Conservation (phyloP, 2,113 vertebrate species). For the Chaenocephalus aceratus region DNA sequence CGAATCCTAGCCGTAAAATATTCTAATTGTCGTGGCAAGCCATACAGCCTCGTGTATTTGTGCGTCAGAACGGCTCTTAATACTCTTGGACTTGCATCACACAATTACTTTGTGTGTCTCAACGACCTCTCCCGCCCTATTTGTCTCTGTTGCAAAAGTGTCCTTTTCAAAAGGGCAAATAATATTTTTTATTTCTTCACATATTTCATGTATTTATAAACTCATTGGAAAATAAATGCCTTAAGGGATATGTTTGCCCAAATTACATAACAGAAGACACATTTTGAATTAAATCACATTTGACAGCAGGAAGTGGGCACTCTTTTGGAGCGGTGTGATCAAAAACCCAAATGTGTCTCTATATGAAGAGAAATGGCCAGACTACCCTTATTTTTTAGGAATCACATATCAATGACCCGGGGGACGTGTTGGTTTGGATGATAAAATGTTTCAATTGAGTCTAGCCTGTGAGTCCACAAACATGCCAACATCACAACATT, state of each 20-base stretch:
- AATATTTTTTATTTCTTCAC: background rate
- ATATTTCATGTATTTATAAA: slow-evolving; percentile 17
- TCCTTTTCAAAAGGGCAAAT: slow-evolving; percentile 46
- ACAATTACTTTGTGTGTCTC: background rate
- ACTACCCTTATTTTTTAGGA: slow-evolving; percentile 11
- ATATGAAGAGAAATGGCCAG: background rate
- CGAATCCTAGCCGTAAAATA: too few relatives aligned
- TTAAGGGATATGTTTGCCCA: background rate
- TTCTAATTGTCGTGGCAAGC: too few relatives aligned
- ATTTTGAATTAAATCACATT: background rate
- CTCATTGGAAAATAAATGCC: background rate
- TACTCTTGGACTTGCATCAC: background rate
- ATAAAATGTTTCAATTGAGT: slow-evolving; percentile 8
- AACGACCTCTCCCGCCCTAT: background rate
- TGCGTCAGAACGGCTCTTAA: too few relatives aligned
- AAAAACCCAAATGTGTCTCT: background rate
- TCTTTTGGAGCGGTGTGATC: background rate
- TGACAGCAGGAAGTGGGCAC: background rate
- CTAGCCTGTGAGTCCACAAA: background rate
- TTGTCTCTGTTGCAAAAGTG: slow-evolving; percentile 4
- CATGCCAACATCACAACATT: slow-evolving; percentile 6
- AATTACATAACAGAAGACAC: slow-evolving; percentile 8
- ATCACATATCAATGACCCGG: background rate
- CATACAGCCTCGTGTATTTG: too few relatives aligned
- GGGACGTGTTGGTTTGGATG: slow-evolving; percentile 13